phyloP scores from a whole-genome alignment of 2,113 vertebrate genomes.

The Forbesichthys papilliferus region DNA sequence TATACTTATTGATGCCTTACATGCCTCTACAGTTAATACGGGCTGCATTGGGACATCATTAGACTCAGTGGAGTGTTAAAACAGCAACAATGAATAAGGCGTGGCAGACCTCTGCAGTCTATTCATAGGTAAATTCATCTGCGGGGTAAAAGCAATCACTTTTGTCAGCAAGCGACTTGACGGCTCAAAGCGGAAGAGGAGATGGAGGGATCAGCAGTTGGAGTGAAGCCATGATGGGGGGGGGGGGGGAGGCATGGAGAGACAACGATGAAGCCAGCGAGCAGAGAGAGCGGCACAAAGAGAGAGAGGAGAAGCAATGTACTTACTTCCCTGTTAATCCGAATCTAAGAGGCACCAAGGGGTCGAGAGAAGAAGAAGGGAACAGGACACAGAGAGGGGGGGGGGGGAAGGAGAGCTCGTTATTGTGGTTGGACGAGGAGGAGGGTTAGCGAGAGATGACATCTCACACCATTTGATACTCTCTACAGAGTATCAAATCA shows the following conservation, averaged over 20 bases:
- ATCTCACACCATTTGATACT: slow-evolving; percentile 4
- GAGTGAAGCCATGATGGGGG: slow-evolving; percentile 18
- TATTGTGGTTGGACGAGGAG: slow-evolving; percentile 60
- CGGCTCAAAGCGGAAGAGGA: slow-evolving; percentile 33
- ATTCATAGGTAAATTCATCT: slow-evolving; percentile 7
- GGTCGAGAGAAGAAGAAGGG: slow-evolving; percentile 40
- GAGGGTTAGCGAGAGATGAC: slow-evolving; percentile 23
- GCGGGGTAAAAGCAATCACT: slow-evolving; percentile 21
- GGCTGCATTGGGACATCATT: too few species aligned
- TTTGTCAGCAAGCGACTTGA: slow-evolving; percentile 27
- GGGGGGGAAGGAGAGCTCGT: slow-evolving; percentile 58
- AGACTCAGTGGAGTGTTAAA: too few species aligned
- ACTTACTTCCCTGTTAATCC: slow-evolving; percentile 88
- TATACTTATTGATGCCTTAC: too few species aligned
- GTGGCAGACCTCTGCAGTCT: slow-evolving; percentile 8
- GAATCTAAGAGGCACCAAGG: slow-evolving; percentile 77
- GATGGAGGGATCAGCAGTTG: slow-evolving; percentile 22
- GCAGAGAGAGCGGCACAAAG: slow-evolving; percentile 19
- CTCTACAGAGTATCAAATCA: slow-evolving; percentile 41
- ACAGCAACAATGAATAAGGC: slow-evolving; percentile 25
- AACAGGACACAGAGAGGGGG: slow-evolving; percentile 51
- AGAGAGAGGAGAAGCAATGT: slow-evolving; percentile 65
- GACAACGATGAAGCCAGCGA: neutral
- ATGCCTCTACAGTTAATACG: too few species aligned
- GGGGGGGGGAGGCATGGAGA: slow-evolving; percentile 8